Conservation (phyloP, 2,113 vertebrate genomes). For the Cyprinodon brontotheroides region DNA sequence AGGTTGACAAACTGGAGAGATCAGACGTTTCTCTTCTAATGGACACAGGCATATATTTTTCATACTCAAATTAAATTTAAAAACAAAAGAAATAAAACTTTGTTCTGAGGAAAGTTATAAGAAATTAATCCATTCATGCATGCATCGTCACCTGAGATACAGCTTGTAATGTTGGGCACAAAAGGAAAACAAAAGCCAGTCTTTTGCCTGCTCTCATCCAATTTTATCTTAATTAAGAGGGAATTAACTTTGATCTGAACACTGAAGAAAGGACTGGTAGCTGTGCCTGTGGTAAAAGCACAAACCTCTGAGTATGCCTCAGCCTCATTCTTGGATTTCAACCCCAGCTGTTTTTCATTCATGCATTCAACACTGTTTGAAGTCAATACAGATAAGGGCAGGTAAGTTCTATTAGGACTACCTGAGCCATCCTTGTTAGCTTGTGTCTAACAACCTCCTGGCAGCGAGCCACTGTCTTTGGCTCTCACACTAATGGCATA, state of each 20-base stretch:
- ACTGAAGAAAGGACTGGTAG: slow-evolving; percentile 33
- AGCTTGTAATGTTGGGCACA: slow-evolving; percentile 56
- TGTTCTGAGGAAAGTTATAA: slow-evolving; percentile 25
- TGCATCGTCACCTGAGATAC: slow-evolving; percentile 18
- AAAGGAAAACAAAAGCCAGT: slow-evolving; percentile 68
- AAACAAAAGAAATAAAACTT: slow-evolving; percentile 5
- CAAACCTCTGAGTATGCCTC: slow-evolving; percentile 61
- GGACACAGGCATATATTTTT: slow-evolving; percentile 2
- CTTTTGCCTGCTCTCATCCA: slow-evolving; percentile 64
- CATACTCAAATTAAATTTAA: not conserved
- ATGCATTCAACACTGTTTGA: slow-evolving; percentile 62
- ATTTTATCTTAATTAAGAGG: slow-evolving; percentile 75
- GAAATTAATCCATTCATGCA: slow-evolving; percentile 13
- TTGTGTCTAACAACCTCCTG: slow-evolving; percentile 60
- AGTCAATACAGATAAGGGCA: slow-evolving; percentile 67
- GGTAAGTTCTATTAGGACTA: slow-evolving; percentile 64
- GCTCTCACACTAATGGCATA: slow-evolving; percentile 59
- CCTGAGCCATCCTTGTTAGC: slow-evolving; percentile 69
- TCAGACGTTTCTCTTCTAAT: too few relatives aligned
- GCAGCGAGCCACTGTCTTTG: slow-evolving; percentile 34
- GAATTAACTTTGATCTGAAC: slow-evolving; percentile 75
- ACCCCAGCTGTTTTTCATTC: slow-evolving; percentile 58
- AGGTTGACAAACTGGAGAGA: slow-evolving; percentile 51
- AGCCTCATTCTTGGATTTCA: slow-evolving; percentile 54
- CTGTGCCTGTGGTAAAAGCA: slow-evolving; percentile 48